phyloP scores from a whole-genome alignment of 1,140 invertebrate species.

The Caerostris extrusa region DNA sequence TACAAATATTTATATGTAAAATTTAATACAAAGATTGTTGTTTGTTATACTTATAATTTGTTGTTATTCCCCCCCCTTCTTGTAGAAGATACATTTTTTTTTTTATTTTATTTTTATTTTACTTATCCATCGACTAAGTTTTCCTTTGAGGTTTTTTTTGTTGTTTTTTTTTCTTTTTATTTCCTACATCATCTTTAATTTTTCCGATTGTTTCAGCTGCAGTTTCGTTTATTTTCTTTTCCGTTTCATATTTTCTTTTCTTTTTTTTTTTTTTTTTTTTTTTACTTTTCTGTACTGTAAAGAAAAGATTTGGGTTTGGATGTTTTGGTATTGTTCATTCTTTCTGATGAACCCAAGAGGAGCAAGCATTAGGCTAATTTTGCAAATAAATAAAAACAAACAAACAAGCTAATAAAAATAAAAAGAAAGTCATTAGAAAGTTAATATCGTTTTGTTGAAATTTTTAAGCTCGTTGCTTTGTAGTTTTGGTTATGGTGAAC shows the following conservation, averaged over 20 bases:
- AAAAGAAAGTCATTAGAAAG: too few species aligned
- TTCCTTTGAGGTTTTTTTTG: constrained; percentile 1
- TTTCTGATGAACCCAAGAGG: too few species aligned
- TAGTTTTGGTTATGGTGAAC: too few species aligned
- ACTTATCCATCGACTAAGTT: not conserved
- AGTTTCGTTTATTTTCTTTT: not conserved
- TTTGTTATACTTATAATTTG: constrained; percentile 64
- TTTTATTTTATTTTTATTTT: constrained; percentile 27
- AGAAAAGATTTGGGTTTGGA: not conserved
- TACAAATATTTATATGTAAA: too few species aligned
- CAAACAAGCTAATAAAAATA: too few species aligned
- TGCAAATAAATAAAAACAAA: too few species aligned
- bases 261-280: not conserved
- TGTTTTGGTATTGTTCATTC: not conserved
- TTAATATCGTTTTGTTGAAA: too few species aligned
- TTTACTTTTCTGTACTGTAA: too few species aligned
- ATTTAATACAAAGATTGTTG: too few species aligned
- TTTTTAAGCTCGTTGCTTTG: too few species aligned
- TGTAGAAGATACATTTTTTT: constrained; percentile 12
- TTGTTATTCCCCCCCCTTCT: not conserved
- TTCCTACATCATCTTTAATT: constrained; percentile 22
- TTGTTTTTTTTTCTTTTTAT: not conserved
- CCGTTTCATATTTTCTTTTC: not conserved
- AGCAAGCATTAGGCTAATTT: too few species aligned
- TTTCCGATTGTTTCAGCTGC: constrained; percentile 20